These are phyloP conservation scores for Python bivittatus DNA, from an alignment of 2,113 vertebrate genomes.

Conservation along the genomic window DNA sequence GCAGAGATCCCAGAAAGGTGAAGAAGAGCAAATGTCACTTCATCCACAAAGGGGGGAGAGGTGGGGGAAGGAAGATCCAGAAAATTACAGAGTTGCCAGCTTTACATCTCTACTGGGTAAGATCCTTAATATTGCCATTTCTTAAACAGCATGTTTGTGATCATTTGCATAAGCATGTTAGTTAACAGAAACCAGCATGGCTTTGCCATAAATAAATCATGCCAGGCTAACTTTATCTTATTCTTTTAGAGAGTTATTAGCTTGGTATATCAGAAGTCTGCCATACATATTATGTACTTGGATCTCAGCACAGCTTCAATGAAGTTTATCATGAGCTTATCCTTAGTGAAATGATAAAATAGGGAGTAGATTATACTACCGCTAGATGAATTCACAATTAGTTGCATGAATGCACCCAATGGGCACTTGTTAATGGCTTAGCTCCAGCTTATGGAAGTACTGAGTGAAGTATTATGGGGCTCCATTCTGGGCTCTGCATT, in stretches of 20 bases:
- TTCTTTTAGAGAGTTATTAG: background rate
- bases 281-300: background rate
- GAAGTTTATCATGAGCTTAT: background rate
- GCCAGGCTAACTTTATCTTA: background rate
- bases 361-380: background rate
- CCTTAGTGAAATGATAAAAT: background rate
- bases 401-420: background rate
- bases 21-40: background rate
- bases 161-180: background rate
- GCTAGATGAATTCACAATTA: background rate
- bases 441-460: background rate
- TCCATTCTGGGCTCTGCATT: background rate
- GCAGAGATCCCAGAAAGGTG: no score
- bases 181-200: background rate
- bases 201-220: background rate
- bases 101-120: background rate
- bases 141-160: background rate
- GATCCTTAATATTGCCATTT: no score
- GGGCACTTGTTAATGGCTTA: background rate
- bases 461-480: background rate
- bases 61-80: background rate
- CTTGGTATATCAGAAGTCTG: background rate
- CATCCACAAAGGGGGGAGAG: background rate
- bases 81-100: background rate
- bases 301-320: background rate